Evolutionary conservation across 2,113 vertebrate species (phyloP).

Genomic region (Saguinus midas): DNA sequence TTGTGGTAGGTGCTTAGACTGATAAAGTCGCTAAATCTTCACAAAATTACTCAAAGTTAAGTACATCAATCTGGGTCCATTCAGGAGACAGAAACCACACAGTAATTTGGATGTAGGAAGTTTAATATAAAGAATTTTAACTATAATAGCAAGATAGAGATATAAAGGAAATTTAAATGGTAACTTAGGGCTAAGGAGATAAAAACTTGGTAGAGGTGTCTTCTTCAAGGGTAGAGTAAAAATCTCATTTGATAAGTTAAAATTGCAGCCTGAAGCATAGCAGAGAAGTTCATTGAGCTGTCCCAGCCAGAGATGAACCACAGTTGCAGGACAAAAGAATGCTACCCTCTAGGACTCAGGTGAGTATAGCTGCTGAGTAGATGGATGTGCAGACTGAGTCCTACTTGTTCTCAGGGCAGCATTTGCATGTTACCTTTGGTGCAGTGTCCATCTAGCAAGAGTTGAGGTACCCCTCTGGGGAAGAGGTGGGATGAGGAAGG

Average conservation of each 20-base stretch:
- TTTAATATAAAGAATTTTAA: background rate
- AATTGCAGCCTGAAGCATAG: accelerated
- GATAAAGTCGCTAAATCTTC: background rate
- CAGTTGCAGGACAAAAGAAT: background rate
- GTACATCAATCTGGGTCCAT: background rate
- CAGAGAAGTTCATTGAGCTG: background rate
- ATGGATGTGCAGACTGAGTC: background rate
- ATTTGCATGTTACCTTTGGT: background rate
- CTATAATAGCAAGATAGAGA: background rate
- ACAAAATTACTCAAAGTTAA: background rate
- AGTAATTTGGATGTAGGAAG: background rate
- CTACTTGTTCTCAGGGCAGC: background rate
- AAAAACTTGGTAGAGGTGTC: background rate
- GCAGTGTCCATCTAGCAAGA: background rate
- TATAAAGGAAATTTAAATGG: background rate
- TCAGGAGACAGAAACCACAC: background rate
- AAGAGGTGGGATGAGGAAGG: background rate
- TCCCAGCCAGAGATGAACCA: background rate
- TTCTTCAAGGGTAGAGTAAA: background rate
- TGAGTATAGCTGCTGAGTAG: background rate
- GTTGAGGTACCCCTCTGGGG: background rate
- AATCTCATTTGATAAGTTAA: background rate
- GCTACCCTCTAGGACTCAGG: too few species aligned
- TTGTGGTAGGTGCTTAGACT: background rate
- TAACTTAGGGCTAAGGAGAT: background rate